A percentile compares a stretch with the other conserved stretches of the same genome.
Evolutionary conservation across 2,888 invertebrate genomes (phyloP).

Genomic region (Sycophila texana): DNA sequence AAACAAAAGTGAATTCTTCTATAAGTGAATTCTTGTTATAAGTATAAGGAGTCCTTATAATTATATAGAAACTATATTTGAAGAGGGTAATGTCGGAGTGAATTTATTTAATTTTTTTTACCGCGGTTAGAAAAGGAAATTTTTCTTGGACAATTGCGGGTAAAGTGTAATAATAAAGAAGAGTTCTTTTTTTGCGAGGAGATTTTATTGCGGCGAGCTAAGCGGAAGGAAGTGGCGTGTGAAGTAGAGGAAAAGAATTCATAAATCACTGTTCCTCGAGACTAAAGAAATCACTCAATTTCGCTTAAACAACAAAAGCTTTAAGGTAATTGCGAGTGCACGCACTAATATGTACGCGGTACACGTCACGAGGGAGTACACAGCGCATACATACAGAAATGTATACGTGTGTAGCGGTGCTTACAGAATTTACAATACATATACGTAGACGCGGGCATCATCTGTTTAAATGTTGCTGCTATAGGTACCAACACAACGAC

Average conservation of each 20-base stretch:
- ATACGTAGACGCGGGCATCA: not conserved
- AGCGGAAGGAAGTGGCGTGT: not conserved
- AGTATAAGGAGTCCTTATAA: too few species aligned
- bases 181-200: too few species aligned
- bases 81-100: too few species aligned
- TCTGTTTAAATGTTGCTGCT: not conserved
- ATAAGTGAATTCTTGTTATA: too few species aligned
- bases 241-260: constrained; percentile 29
- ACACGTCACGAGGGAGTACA: constrained; percentile 11
- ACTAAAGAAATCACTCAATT: constrained; percentile 39
- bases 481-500: constrained; percentile 3
- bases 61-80: too few species aligned
- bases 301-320: constrained; percentile 34
- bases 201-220: too few species aligned
- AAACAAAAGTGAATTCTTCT: too few species aligned
- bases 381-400: not conserved
- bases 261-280: constrained; percentile 31
- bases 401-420: not conserved
- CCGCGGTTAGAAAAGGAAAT: too few species aligned
- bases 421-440: not conserved
- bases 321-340: constrained; percentile 41
- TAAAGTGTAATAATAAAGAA: too few species aligned
- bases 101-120: too few species aligned
- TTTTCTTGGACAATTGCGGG: too few species aligned
- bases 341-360: not conserved